Evolutionary conservation across 2,113 vertebrate species (phyloP).

Genomic region (Daubentonia madagascariensis): DNA sequence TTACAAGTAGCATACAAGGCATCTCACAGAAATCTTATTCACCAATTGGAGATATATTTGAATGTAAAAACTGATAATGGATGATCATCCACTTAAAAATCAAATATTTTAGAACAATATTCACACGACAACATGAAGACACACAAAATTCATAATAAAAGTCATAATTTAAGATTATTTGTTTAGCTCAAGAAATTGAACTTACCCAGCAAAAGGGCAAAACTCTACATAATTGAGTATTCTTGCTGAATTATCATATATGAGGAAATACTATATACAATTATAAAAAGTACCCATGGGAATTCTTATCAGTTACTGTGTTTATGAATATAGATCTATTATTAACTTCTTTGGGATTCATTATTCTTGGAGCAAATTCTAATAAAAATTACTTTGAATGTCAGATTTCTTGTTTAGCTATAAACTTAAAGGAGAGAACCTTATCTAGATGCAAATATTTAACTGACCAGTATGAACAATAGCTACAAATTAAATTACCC

Average conservation of each 20-base stretch:
- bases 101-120: conserved; percentile 1
- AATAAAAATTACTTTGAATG: conserved; percentile 50
- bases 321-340: conserved; percentile 10
- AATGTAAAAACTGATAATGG: conserved; percentile 26
- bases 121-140: background rate
- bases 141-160: conserved; percentile 33
- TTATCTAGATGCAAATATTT: conserved; percentile 38
- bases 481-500: conserved; percentile 53
- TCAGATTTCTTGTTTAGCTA: conserved; percentile 33
- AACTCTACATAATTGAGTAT: background rate
- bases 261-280: background rate
- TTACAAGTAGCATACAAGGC: background rate
- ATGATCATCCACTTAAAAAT: conserved; percentile 35
- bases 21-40: conserved; percentile 13
- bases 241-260: conserved; percentile 21
- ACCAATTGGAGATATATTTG: background rate
- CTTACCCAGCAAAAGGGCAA: background rate
- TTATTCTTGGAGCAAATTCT: conserved; percentile 24
- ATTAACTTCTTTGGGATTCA: background rate
- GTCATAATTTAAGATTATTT: conserved; percentile 25
- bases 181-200: background rate
- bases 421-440: conserved; percentile 3
- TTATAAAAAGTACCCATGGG: background rate
- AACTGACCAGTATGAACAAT: conserved; percentile 23
- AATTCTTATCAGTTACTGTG: background rate